A percentile compares a stretch with the other conserved stretches of the same genome.
These are phyloP conservation scores for Chesias legatella DNA, from an alignment of 2,888 invertebrate genomes.

Conservation along the genomic window DNA sequence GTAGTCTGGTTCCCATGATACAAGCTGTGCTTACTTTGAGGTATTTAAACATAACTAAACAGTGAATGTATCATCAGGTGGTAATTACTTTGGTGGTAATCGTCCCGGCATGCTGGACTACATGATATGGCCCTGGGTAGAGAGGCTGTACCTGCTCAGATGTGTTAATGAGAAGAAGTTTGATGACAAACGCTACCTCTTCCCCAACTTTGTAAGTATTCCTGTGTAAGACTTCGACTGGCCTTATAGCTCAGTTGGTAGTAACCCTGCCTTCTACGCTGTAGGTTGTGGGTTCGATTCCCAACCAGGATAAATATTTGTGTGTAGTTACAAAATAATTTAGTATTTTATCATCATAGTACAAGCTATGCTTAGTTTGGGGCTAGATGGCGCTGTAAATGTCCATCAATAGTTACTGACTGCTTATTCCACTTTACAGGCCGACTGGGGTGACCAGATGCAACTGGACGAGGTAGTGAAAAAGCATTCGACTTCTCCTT, in stretches of 20 bases:
- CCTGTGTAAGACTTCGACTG: neutral
- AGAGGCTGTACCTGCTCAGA: conserved; percentile 75
- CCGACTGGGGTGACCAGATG: conserved; percentile 74
- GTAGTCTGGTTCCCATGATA: no score
- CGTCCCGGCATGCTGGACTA: conserved; percentile 88
- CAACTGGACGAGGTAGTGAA: conserved; percentile 66
- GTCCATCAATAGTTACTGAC: neutral
- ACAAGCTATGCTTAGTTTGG: no score
- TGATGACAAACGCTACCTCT: conserved; percentile 54
- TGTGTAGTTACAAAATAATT: no score
- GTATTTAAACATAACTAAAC: neutral
- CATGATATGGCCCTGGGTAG: conserved; percentile 95
- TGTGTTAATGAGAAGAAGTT: conserved; percentile 62
- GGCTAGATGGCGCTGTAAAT: no score
- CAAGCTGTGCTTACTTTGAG: no score
- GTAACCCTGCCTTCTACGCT: no score
- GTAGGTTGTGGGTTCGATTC: no score
- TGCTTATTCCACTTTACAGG: conserved; percentile 38
- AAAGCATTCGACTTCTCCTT: conserved; percentile 56
- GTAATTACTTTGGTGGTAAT: conserved; percentile 61
- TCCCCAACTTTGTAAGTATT: conserved; percentile 67
- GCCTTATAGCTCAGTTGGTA: no score
- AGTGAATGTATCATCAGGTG: conserved; percentile 39
- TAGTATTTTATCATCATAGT: no score
- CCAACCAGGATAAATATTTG: no score